A percentile compares a stretch with the other conserved stretches of the same genome.
These are phyloP conservation scores for Chrysochloris asiatica DNA, from an alignment of 2,113 vertebrate genomes.

Conservation along the genomic window DNA sequence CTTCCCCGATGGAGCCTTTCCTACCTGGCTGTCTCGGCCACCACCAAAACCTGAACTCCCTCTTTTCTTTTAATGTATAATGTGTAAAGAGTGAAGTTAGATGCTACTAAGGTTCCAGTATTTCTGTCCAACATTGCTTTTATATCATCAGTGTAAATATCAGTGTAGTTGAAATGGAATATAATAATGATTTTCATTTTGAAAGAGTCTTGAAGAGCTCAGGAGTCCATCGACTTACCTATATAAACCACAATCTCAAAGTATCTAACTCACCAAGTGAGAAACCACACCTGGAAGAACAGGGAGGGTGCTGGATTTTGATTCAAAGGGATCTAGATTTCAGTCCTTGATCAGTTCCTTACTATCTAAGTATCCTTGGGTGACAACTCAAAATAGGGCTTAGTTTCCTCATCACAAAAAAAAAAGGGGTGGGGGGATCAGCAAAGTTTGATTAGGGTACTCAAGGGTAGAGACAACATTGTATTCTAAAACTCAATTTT, in stretches of 20 bases:
- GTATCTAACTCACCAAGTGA: not conserved
- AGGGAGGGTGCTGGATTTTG: not conserved
- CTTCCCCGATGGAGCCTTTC: no score
- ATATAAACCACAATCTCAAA: not conserved
- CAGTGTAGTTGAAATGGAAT: not conserved
- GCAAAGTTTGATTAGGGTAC: not conserved
- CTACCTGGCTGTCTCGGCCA: no score
- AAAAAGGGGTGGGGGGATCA: no score
- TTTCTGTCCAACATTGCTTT: not conserved
- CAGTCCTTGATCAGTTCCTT: not conserved
- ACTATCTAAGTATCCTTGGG: not conserved
- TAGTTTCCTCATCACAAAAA: not conserved
- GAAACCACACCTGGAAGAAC: not conserved
- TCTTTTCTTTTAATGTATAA: not conserved
- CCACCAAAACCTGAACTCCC: no score
- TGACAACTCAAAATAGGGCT: no score
- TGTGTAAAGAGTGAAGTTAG: not conserved
- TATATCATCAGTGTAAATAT: not conserved
- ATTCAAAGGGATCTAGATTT: not conserved
- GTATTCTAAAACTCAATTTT: not conserved
- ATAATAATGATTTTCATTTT: not conserved
- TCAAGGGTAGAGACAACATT: not conserved
- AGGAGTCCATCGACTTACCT: accelerated
- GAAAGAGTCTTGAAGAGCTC: not conserved
- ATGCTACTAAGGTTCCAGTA: not conserved